These are phyloP conservation scores for Opisthograptis luteolata DNA, from an alignment of 2,888 invertebrate genomes.

Conservation along the genomic window DNA sequence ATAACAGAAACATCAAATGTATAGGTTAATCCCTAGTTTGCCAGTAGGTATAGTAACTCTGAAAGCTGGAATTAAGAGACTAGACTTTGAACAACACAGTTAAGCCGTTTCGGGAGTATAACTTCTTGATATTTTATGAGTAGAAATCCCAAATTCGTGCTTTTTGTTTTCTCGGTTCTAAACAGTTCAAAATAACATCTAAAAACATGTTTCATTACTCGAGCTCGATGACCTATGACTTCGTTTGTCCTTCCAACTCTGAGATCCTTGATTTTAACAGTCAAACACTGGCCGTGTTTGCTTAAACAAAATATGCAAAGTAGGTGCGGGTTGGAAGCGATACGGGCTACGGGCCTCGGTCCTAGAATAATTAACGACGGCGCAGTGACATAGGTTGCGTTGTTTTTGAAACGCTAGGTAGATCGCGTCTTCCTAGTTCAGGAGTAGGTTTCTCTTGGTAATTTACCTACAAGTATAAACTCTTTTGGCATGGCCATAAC, in stretches of 20 bases:
- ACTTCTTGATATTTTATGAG: too few relatives aligned
- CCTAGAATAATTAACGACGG: constrained; percentile 24
- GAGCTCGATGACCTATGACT: constrained; percentile 54
- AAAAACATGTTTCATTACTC: constrained; percentile 54
- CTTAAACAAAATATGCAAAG: constrained; percentile 82
- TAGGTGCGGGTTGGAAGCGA: constrained; percentile 71
- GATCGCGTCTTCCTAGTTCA: not conserved
- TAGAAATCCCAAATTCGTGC: too few relatives aligned
- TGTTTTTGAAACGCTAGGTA: not conserved
- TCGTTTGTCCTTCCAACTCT: constrained; percentile 62
- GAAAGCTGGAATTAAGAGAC: too few relatives aligned
- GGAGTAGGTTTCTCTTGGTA: not conserved
- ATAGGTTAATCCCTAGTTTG: too few relatives aligned
- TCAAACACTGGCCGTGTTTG: constrained; percentile 78
- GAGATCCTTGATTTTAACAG: constrained; percentile 79
- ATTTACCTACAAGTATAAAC: too few relatives aligned
- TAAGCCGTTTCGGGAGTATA: too few relatives aligned
- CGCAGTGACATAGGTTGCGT: constrained; percentile 18
- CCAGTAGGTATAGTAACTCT: too few relatives aligned
- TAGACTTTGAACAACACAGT: too few relatives aligned
- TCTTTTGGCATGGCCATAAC: too few relatives aligned
- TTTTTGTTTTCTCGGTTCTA: too few relatives aligned
- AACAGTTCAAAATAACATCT: too few relatives aligned
- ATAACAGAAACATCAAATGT: too few relatives aligned
- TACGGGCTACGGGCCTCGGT: constrained; percentile 68